Conservation (phyloP, 2,113 vertebrate species). For the Menura novaehollandiae region DNA sequence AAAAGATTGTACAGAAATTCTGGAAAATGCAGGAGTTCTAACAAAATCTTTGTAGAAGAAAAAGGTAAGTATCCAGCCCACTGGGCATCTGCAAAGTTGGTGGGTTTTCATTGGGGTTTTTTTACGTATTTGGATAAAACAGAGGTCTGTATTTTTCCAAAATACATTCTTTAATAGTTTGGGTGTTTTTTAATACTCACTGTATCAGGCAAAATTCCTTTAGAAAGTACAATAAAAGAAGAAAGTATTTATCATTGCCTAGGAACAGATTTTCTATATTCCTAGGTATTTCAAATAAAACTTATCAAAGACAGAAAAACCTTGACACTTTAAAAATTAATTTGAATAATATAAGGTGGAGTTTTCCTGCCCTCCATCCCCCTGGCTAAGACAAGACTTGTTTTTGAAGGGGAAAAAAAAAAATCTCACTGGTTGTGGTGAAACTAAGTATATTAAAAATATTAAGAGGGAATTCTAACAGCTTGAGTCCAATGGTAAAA, state of each 20-base stretch:
- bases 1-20: neutral
- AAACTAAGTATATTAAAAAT: neutral
- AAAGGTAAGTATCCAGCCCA: neutral
- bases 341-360: neutral
- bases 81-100: neutral
- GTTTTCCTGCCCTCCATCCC: neutral
- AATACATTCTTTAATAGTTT: neutral
- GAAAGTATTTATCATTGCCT: conserved; percentile 16
- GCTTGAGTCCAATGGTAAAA: neutral
- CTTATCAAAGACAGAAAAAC: conserved; percentile 31
- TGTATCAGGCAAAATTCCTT: neutral
- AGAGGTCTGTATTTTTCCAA: neutral
- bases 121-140: neutral
- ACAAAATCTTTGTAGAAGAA: neutral
- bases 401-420: neutral
- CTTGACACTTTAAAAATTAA: conserved; percentile 18
- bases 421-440: neutral
- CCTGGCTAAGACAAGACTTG: neutral
- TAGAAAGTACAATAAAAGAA: neutral
- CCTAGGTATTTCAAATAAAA: conserved; percentile 21
- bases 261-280: neutral
- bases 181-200: neutral
- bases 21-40: neutral
- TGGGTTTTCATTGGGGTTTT: neutral
- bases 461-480: neutral